These are phyloP conservation scores for Adelognathus sp. DNA, from an alignment of 2,888 invertebrate genomes.

Conservation along the genomic window DNA sequence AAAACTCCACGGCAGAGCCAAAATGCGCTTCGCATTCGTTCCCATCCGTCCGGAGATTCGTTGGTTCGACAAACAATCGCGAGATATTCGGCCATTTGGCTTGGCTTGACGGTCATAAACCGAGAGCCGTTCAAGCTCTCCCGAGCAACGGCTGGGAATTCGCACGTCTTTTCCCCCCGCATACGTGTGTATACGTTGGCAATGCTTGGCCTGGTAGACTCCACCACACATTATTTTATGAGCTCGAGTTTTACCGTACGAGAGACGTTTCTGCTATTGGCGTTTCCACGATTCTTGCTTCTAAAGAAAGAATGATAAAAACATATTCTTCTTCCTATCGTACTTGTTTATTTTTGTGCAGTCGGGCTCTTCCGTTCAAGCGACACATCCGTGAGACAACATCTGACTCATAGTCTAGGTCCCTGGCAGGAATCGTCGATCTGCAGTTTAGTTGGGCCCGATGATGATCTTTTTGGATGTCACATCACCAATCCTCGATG, in stretches of 20 bases:
- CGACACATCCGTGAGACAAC: neutral
- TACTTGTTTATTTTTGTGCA: neutral
- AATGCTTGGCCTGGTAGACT: slow-evolving; percentile 18
- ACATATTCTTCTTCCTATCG: neutral
- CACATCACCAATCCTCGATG: too few relatives aligned
- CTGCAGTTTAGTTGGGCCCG: neutral
- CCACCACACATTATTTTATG: slow-evolving; percentile 35
- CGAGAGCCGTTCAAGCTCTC: slow-evolving; percentile 12
- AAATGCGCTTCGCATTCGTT: neutral
- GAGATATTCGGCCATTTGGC: slow-evolving; percentile 58
- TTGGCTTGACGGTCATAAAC: slow-evolving; percentile 40
- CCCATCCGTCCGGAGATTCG: neutral
- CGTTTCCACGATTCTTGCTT: slow-evolving; percentile 22
- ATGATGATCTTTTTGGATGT: too few relatives aligned
- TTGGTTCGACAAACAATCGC: slow-evolving; percentile 57
- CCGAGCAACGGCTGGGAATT: slow-evolving; percentile 3
- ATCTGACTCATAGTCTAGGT: neutral
- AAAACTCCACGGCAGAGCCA: neutral
- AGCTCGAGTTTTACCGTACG: slow-evolving; percentile 8
- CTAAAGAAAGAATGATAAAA: slow-evolving; percentile 11
- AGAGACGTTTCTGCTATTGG: slow-evolving; percentile 25
- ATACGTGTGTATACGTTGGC: neutral
- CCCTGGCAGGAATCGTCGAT: neutral
- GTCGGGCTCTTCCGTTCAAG: neutral
- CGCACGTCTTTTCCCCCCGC: slow-evolving; percentile 21